These are phyloP conservation scores for Vesta saturnalis DNA, from an alignment of 2,888 invertebrate species.

Conservation along the genomic window DNA sequence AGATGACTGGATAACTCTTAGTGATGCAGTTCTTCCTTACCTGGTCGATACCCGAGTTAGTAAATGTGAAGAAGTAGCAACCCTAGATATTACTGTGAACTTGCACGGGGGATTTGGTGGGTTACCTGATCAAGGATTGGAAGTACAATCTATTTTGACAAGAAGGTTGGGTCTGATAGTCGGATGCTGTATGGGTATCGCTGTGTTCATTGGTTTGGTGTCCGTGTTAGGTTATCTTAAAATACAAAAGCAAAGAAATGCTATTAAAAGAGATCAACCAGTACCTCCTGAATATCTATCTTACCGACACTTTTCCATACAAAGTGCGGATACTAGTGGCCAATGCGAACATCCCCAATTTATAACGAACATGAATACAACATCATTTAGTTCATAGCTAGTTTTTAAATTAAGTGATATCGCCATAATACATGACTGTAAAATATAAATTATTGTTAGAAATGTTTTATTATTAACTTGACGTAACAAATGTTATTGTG, in stretches of 20 bases:
- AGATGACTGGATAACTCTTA: conserved; percentile 63
- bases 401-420: background rate
- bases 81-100: conserved; percentile 76
- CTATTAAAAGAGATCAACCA: conserved; percentile 76
- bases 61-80: conserved; percentile 80
- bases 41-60: conserved; percentile 77
- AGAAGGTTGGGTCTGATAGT: conserved; percentile 85
- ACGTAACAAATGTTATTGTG: background rate
- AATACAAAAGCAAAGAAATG: conserved; percentile 82
- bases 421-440: background rate
- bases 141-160: conserved; percentile 79
- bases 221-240: conserved; percentile 87
- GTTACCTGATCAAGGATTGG: conserved; percentile 59
- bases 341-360: conserved; percentile 60
- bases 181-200: conserved; percentile 86
- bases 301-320: conserved; percentile 77
- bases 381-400: conserved; percentile 47
- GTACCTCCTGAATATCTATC: conserved; percentile 84
- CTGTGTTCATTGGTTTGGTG: conserved; percentile 85
- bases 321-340: conserved; percentile 68
- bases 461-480: background rate
- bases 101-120: conserved; percentile 66
- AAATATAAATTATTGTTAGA: background rate
- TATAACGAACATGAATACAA: conserved; percentile 60
- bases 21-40: conserved; percentile 66